Conservation (phyloP, 2,113 vertebrate genomes). For the Muscicapa adusta region DNA sequence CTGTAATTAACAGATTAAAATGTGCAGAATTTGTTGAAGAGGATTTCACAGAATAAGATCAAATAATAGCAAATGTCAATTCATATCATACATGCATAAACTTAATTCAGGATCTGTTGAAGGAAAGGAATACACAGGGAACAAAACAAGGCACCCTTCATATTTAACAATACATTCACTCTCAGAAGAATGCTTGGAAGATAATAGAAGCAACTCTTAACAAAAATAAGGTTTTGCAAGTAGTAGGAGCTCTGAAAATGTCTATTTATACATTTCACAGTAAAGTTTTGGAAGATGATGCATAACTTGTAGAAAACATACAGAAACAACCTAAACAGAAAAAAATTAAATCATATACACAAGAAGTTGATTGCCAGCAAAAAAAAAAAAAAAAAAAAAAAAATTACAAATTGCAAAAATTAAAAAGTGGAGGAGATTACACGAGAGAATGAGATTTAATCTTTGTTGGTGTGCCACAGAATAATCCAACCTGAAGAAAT, state of each 20-base stretch:
- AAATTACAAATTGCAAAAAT: background rate
- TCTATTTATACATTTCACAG: background rate
- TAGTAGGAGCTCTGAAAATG: background rate
- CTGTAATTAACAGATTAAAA: conserved; percentile 20
- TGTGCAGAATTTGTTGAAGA: background rate
- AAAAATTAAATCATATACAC: background rate
- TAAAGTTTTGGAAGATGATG: background rate
- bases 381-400: background rate
- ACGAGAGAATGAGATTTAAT: background rate
- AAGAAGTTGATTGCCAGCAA: background rate
- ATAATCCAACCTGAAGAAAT: background rate
- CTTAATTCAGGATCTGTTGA: background rate
- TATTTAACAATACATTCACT: background rate
- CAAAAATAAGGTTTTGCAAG: background rate
- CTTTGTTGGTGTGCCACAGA: background rate
- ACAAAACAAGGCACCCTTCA: background rate
- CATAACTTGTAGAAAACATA: background rate
- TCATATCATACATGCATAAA: background rate
- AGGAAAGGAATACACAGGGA: background rate
- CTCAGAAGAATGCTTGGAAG: background rate
- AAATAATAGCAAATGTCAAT: background rate
- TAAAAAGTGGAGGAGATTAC: background rate
- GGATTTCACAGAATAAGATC: background rate
- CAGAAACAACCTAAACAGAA: background rate
- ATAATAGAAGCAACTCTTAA: background rate